Evolutionary conservation across 2,888 invertebrate genomes (phyloP).

Genomic region (Drosophila anceps): DNA sequence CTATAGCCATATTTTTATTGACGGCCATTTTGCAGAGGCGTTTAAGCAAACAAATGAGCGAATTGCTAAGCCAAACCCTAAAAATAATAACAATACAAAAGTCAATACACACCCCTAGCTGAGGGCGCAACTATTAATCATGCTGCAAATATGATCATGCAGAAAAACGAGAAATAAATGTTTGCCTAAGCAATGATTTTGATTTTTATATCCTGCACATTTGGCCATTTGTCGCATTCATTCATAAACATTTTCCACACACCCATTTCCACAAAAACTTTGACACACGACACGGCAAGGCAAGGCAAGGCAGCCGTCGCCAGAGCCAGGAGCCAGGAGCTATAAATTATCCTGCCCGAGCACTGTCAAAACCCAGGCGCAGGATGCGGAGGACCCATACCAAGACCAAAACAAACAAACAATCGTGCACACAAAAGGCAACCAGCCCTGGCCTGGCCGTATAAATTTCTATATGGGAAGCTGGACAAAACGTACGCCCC

Average conservation of each 20-base stretch:
- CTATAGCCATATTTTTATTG: conserved; percentile 29
- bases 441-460: conserved; percentile 32
- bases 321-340: conserved; percentile 38
- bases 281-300: conserved; percentile 75
- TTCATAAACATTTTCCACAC: conserved; percentile 76
- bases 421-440: conserved; percentile 19
- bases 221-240: conserved; percentile 64
- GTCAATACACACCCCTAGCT: conserved; percentile 65
- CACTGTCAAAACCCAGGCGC: conserved; percentile 61
- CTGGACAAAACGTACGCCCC: conserved; percentile 53
- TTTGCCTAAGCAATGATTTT: conserved; percentile 74
- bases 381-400: conserved; percentile 27
- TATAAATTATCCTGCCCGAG: conserved; percentile 71
- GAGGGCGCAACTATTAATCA: conserved; percentile 76
- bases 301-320: conserved; percentile 18
- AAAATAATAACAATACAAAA: conserved; percentile 61
- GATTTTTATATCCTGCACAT: conserved; percentile 63
- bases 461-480: conserved; percentile 31
- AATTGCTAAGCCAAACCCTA: conserved; percentile 4
- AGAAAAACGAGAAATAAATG: conserved; percentile 77
- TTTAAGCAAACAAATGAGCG: conserved; percentile 57
- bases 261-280: conserved; percentile 61
- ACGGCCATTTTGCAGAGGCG: conserved; percentile 64
- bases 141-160: conserved; percentile 59
- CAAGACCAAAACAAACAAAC: conserved; percentile 79